Evolutionary conservation across 2,797 vertebrate genomes (phyloP), one percentile per base, ranked within the genome.

Genomic region (Myioborus melanocephalus): DNA sequence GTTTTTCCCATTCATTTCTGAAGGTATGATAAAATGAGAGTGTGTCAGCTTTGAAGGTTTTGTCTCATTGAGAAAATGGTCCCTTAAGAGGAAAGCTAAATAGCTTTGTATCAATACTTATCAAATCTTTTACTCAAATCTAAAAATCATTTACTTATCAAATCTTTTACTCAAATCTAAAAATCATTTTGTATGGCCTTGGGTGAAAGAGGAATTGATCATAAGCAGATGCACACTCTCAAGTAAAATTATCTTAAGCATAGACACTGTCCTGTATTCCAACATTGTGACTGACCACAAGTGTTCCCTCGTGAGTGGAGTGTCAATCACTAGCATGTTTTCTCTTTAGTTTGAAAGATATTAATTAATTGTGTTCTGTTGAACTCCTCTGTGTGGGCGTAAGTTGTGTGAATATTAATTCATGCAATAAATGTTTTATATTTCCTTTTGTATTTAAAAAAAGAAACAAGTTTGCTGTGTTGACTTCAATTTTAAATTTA

Each of bases 151-250:
- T 65, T 56, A 86, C 21, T 41, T 56, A 65, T 61, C 49, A 61
- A 30, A 18, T n/a, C 24, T 56, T 85, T 24, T 39, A 9, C 14
- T 71, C 26, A 43, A 44, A 21, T 52, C 41, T 34, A 24, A 20
- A 53, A 69, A 19, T 55, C 0, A 0, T 35, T 65, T 56, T 37
- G 4, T 55, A 5, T n/a, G 17, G 19, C n/a, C 8, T 3, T 53
- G 57, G 17, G 9, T 71, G 35, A 83, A 91, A 68, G 37, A 35
- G 21, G 18, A 60, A 22, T 30, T 53, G 28, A 17, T 56, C 6
- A 5, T 69, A 37, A 72, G 19, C 10, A 78, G 59, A 41, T 41
- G 32, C 10, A 52, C 2, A 1, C 10, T 68, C 6, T 46, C 61
- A 39, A 60, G 43, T 49, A 52, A 19, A 59, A 23, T 80, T 70